phyloP scores from a whole-genome alignment of 2,797 vertebrate genomes.

The Craterocephalus amniculus region DNA sequence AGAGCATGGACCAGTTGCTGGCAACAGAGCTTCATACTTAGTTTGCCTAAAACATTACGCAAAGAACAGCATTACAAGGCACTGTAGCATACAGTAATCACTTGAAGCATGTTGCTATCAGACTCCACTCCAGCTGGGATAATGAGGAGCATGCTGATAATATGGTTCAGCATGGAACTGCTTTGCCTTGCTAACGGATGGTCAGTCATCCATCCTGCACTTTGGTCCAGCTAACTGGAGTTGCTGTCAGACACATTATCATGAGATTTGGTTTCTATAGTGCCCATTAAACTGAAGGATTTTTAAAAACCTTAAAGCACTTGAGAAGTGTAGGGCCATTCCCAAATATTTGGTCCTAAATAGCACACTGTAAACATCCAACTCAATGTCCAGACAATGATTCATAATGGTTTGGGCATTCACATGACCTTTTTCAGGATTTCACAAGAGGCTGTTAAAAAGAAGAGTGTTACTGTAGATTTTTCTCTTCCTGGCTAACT shows the following conservation, averaged over 20 bases:
- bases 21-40: constrained; percentile 51
- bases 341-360: background rate
- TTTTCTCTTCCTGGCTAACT: background rate
- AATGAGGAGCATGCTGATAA: constrained; percentile 59
- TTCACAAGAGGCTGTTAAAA: background rate
- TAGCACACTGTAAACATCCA: too few species aligned
- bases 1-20: constrained; percentile 65
- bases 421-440: background rate
- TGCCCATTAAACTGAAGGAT: constrained; percentile 4
- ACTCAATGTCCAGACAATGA: background rate
- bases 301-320: constrained; percentile 4
- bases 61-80: constrained; percentile 66
- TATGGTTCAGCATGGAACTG: constrained; percentile 30
- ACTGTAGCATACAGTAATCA: constrained; percentile 67
- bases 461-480: background rate
- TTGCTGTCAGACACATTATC: constrained; percentile 3
- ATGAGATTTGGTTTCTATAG: constrained; percentile 15
- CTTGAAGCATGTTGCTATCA: constrained; percentile 61
- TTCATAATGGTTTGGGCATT: background rate
- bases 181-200: constrained; percentile 28
- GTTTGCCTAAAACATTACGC: constrained; percentile 60
- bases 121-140: constrained; percentile 62
- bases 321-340: background rate
- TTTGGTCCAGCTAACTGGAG: constrained; percentile 35
- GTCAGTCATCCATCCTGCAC: constrained; percentile 40